phyloP scores from a whole-genome alignment of 2,888 invertebrate species.

The Hymenopus coronatus region DNA sequence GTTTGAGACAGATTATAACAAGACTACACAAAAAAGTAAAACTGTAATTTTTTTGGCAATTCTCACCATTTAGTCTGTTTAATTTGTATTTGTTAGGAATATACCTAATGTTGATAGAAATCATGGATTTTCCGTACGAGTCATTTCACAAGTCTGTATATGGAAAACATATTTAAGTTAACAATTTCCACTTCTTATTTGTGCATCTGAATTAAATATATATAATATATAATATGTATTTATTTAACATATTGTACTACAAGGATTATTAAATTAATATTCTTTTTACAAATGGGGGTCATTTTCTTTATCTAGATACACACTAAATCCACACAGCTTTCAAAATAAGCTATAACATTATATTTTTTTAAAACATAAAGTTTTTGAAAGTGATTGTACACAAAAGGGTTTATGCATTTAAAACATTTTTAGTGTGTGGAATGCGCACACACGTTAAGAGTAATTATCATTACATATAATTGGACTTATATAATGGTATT shows the following conservation, averaged over 20 bases:
- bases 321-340: conserved; percentile 21
- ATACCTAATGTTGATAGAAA: too few relatives aligned
- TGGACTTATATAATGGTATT: conserved; percentile 18
- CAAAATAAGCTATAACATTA: conserved; percentile 16
- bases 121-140: background rate
- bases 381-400: conserved; percentile 17
- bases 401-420: conserved; percentile 4
- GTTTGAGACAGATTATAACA: too few relatives aligned
- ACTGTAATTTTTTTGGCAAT: too few relatives aligned
- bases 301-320: conserved; percentile 3
- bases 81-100: too few relatives aligned
- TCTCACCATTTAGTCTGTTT: too few relatives aligned
- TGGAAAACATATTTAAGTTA: background rate
- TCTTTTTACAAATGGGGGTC: conserved; percentile 10
- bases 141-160: background rate
- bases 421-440: conserved; percentile 1
- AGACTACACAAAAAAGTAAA: too few relatives aligned
- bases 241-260: conserved; percentile 19
- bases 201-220: conserved; percentile 20
- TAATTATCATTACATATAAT: conserved; percentile 21
- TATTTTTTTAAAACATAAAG: conserved; percentile 10
- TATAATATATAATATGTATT: conserved; percentile 5
- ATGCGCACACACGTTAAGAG: background rate
- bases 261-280: conserved; percentile 23
- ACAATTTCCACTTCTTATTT: conserved; percentile 6